phyloP scores from a whole-genome alignment of 2,113 vertebrate species.

The Aegotheles bennettii region DNA sequence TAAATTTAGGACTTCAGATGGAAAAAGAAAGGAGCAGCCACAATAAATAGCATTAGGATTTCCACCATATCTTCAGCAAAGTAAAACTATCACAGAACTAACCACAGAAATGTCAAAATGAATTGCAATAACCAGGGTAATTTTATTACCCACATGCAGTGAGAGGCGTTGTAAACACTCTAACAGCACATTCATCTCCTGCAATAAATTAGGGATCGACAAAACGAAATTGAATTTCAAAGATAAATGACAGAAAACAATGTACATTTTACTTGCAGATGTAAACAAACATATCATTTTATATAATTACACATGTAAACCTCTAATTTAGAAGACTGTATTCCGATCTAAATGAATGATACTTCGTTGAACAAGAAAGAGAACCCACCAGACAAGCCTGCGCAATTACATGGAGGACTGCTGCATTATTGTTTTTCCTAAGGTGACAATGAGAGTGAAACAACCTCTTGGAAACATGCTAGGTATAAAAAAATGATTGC shows the following conservation, averaged over 20 bases:
- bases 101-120: constrained; percentile 3
- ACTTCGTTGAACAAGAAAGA: constrained; percentile 20
- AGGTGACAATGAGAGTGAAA: constrained; percentile 46
- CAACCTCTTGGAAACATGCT: constrained; percentile 10
- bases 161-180: constrained; percentile 52
- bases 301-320: constrained; percentile 68
- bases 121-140: constrained; percentile 52
- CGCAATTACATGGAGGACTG: constrained; percentile 48
- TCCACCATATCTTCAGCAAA: neutral
- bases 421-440: constrained; percentile 55
- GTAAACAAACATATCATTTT: constrained; percentile 74
- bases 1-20: neutral
- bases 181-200: constrained; percentile 42
- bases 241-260: constrained; percentile 61
- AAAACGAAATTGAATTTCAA: constrained; percentile 66
- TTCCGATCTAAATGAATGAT: constrained; percentile 58
- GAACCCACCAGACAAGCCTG: neutral
- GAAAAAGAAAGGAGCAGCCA: neutral
- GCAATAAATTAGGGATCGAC: constrained; percentile 53
- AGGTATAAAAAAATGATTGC: constrained; percentile 16
- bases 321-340: constrained; percentile 59
- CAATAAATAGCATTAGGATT: neutral
- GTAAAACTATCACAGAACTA: neutral
- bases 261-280: constrained; percentile 52
- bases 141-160: constrained; percentile 55